A percentile compares a stretch with the other conserved stretches of the same genome.
Evolutionary conservation across 1,140 invertebrate species (phyloP).

Genomic region (Melanaphis sacchari): DNA sequence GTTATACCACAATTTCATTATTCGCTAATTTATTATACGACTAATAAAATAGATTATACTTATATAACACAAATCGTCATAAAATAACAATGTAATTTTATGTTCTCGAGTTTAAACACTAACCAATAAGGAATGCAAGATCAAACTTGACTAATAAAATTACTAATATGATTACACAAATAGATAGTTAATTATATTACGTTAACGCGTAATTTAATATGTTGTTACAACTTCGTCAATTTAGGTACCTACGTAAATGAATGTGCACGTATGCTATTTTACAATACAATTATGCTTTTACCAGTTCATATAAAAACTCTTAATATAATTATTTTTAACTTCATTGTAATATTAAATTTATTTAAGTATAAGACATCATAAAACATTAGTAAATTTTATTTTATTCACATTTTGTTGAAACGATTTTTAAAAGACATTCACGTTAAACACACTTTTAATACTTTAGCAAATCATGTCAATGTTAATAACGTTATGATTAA

Average conservation of each 20-base stretch:
- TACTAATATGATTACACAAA: background rate
- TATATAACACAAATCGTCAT: background rate
- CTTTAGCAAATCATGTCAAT: background rate
- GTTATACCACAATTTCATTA: background rate
- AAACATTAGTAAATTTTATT: background rate
- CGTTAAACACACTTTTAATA: background rate
- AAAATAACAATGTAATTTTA: slow-evolving; percentile 2
- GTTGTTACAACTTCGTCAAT: background rate
- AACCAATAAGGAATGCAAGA: slow-evolving; percentile 3
- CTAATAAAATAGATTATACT: background rate
- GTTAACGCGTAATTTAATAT: background rate
- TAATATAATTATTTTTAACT: background rate
- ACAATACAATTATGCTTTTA: background rate
- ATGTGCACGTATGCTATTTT: background rate
- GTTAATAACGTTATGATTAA: background rate
- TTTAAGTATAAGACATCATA: background rate
- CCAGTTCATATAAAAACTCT: background rate
- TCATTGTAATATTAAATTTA: background rate
- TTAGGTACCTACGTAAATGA: background rate
- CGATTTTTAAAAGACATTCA: background rate
- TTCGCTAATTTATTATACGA: background rate
- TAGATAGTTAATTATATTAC: background rate
- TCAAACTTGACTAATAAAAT: background rate
- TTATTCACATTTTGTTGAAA: background rate
- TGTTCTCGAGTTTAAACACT: background rate